Base-by-base conservation (phyloP, 2,113 vertebrate genomes). In the Phalacrocorax aristotelis region DNA sequence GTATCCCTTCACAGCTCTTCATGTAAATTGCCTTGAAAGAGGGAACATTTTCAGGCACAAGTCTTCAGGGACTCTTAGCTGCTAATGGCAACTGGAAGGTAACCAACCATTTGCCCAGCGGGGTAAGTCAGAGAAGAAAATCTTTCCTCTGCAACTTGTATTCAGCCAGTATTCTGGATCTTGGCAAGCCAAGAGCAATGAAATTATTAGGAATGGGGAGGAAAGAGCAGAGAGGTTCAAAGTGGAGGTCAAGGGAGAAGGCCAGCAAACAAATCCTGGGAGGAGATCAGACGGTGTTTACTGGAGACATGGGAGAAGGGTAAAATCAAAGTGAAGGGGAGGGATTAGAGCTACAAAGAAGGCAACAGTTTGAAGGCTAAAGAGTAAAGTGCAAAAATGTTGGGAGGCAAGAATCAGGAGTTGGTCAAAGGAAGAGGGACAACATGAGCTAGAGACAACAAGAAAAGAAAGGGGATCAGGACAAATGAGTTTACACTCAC, bases 381-480 rank as follows among this genome's bases (percentile, higher is more conserved):
- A 36, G 20, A 38, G 51, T 57, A 82, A 16, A 19, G 4, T 29
- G 10, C 42, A 89, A n/a, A 86, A 42, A 61, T 18, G 8, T 15
- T 23, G 7, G 21, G 32, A 81, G 29, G 8, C 62, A 46, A 36
- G 27, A 90, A 54, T 36, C 30, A 60, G 36, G 16, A 88, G 3
- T 10, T 64, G 15, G 10, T 52, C 52, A 72, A 42, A 77, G 36
- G 75, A 58, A n/a, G 34, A 9, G 8, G 22, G 6, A 9, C n/a
- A 58, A n/a, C 4, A 9, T 49, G 6, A 75, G 15, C 13, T 72
- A 64, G n/a, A 78, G 27, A 18, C 30, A 58, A 18, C 3, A 66
- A 55, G 34, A 34, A 70, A 90, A 82, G 7, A 48, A 6, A 1
- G 8, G 7, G 1, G 6, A 16, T 27, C 1, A 1, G 19, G 10